phyloP scores from a whole-genome alignment of 2,888 invertebrate species.

The Diarsia mendica region DNA sequence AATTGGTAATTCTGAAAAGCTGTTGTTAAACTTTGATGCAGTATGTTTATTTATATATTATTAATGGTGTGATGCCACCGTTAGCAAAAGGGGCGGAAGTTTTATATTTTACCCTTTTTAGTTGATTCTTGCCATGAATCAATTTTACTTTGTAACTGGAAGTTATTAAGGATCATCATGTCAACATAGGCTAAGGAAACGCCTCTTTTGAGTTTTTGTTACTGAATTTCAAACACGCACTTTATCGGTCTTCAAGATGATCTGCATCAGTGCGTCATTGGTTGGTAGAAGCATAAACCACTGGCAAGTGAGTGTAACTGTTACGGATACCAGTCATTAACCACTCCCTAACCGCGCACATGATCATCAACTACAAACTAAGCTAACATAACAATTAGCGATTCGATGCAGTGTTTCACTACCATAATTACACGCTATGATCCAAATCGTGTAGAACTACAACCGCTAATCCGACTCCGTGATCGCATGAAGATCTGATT shows the following conservation, averaged over 20 bases:
- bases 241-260: neutral
- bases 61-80: too few relatives aligned
- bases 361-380: conserved; percentile 12
- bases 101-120: too few relatives aligned
- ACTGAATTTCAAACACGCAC: neutral
- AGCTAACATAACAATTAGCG: conserved; percentile 26
- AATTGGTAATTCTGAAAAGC: neutral
- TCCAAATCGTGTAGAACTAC: conserved; percentile 10
- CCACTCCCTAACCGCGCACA: neutral
- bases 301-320: neutral
- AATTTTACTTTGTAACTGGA: too few relatives aligned
- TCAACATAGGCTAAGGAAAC: too few relatives aligned
- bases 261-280: neutral
- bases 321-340: neutral
- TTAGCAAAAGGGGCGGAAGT: neutral
- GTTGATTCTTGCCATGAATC: too few relatives aligned
- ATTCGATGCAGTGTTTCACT: conserved; percentile 22
- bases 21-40: neutral
- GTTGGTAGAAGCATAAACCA: neutral
- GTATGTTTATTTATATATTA: too few relatives aligned
- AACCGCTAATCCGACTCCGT: conserved; percentile 21
- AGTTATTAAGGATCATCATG: too few relatives aligned
- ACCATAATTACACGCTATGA: conserved; percentile 31
- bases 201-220: neutral
- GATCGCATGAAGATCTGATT: conserved; percentile 37